These are phyloP conservation scores for Aphrocallistes beatrix DNA, from an alignment of 37 sponge, comb jelly and placozoan genomes.

Conservation along the genomic window DNA sequence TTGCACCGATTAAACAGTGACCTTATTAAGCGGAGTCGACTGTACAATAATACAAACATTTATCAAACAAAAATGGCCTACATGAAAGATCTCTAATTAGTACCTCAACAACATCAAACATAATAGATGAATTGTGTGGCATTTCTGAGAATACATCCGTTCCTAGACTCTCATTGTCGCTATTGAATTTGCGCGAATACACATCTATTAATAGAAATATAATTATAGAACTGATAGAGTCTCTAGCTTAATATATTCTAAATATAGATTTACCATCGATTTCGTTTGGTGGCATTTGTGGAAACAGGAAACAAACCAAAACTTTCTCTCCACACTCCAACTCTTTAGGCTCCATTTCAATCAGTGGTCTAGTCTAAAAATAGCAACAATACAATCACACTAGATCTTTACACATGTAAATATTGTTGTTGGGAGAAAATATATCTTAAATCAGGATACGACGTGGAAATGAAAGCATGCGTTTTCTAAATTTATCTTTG, in stretches of 20 bases:
- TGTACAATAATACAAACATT: too few relatives aligned
- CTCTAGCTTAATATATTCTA: neutral
- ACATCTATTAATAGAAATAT: neutral
- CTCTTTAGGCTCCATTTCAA: neutral
- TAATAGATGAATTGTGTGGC: constrained; percentile 3
- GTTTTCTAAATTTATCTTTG: too few relatives aligned
- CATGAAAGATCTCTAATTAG: too few relatives aligned
- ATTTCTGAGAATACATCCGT: neutral
- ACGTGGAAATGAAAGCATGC: too few relatives aligned
- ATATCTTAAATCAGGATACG: too few relatives aligned
- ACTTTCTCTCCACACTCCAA: neutral
- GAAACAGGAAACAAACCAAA: neutral
- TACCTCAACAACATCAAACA: constrained; percentile 6
- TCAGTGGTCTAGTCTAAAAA: neutral
- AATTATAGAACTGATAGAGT: neutral
- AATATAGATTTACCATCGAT: neutral
- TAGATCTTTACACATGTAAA: too few relatives aligned
- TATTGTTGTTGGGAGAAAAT: too few relatives aligned
- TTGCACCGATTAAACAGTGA: too few relatives aligned
- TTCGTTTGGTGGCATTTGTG: neutral
- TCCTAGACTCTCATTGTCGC: neutral
- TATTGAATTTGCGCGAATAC: neutral
- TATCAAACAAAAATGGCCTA: too few relatives aligned
- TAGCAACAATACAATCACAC: too few relatives aligned
- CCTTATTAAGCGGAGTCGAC: too few relatives aligned